A percentile compares a stretch with the other conserved stretches of the same genome.
phyloP scores from a whole-genome alignment of 2,888 invertebrate species.

The Agonopterix alstromeriana region DNA sequence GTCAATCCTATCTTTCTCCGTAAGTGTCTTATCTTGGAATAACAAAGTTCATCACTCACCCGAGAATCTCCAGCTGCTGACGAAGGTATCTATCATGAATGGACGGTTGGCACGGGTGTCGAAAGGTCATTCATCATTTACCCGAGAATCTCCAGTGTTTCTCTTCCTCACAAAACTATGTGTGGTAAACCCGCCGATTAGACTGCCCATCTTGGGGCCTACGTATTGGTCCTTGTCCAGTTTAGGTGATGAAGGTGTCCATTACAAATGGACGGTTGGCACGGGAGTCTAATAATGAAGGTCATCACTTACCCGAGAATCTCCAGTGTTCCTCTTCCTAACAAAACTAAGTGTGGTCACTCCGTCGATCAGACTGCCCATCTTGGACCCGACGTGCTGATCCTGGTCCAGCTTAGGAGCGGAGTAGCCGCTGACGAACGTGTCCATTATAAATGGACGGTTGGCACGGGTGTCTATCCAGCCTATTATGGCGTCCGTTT shows the following conservation, averaged over 20 bases:
- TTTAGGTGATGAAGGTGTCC: constrained; percentile 88
- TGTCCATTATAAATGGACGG: constrained; percentile 91
- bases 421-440: constrained; percentile 88
- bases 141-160: constrained; percentile 80
- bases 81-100: constrained; percentile 93
- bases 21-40: no score
- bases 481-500: constrained; percentile 92
- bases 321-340: constrained; percentile 85
- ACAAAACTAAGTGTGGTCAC: constrained; percentile 86
- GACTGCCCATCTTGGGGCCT: constrained; percentile 80
- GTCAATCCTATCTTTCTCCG: no score
- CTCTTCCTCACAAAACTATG: constrained; percentile 86
- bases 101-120: constrained; percentile 85
- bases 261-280: constrained; percentile 88
- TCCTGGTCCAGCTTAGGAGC: constrained; percentile 83
- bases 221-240: constrained; percentile 86
- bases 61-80: no score
- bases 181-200: constrained; percentile 85
- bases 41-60: no score
- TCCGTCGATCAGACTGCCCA: constrained; percentile 85
- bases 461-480: constrained; percentile 89
- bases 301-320: constrained; percentile 56
- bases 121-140: constrained; percentile 36
- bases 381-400: constrained; percentile 84
- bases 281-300: constrained; percentile 77